Evolutionary conservation across 2,113 vertebrate species (phyloP).

Genomic region (Caranx melampygus): DNA sequence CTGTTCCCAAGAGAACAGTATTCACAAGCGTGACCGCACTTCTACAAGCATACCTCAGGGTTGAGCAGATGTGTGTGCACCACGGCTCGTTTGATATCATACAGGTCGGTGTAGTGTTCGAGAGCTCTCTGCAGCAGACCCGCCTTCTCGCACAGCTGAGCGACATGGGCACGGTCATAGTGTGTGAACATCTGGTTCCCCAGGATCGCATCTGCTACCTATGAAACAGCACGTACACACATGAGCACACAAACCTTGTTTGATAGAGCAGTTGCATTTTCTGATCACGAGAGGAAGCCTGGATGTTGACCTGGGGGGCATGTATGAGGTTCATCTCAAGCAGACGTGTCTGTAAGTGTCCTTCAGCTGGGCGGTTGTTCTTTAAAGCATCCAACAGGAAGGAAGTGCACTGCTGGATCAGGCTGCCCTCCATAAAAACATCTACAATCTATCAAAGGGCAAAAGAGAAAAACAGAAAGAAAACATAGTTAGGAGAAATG

Average conservation of each 20-base stretch:
- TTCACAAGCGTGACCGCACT: constrained; percentile 12
- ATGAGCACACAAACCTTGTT: constrained; percentile 15
- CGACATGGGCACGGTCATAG: constrained; percentile 91
- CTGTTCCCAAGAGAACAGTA: background rate
- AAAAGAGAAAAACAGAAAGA: background rate
- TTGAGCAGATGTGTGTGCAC: constrained; percentile 94
- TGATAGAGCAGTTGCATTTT: background rate
- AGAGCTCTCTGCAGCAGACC: constrained; percentile 91
- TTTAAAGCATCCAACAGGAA: constrained; percentile 93
- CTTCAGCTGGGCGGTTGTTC: constrained; percentile 90
- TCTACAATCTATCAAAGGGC: constrained; percentile 88
- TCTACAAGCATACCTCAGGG: constrained; percentile 74
- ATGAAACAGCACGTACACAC: constrained; percentile 23
- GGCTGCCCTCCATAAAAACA: constrained; percentile 95
- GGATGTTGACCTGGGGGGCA: constrained; percentile 88
- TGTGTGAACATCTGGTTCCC: constrained; percentile 97
- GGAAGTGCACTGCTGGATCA: constrained; percentile 95
- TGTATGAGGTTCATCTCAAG: constrained; percentile 96
- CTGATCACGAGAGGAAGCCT: background rate
- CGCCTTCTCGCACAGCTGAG: constrained; percentile 95
- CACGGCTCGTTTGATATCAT: constrained; percentile 92
- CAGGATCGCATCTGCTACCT: constrained; percentile 96
- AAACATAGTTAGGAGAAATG: background rate
- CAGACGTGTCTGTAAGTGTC: constrained; percentile 92
- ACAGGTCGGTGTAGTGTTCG: constrained; percentile 92